These are phyloP conservation scores for Seira musarum DNA, from an alignment of 2,888 invertebrate genomes.

Conservation along the genomic window DNA sequence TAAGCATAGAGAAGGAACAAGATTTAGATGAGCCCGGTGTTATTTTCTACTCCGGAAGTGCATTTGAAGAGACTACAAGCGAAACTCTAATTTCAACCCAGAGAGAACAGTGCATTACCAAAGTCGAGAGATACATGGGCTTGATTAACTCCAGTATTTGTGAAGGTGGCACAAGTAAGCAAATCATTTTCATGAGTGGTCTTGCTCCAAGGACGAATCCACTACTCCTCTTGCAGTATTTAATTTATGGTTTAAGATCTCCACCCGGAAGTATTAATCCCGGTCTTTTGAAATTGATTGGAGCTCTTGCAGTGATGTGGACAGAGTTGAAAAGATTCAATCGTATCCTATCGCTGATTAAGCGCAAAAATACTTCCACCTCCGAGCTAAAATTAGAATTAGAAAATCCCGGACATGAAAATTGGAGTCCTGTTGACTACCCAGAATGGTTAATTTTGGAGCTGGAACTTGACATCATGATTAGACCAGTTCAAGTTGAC, in stretches of 20 bases:
- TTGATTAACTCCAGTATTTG: slow-evolving; percentile 15
- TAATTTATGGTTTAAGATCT: not conserved
- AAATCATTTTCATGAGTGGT: slow-evolving; percentile 24
- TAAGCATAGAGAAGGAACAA: slow-evolving; percentile 5
- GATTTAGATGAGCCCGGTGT: slow-evolving; percentile 33
- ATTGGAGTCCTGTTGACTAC: slow-evolving; percentile 49
- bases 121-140: not conserved
- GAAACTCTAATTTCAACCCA: slow-evolving; percentile 5
- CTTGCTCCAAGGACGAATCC: slow-evolving; percentile 48
- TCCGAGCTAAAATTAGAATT: slow-evolving; percentile 28
- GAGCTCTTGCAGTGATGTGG: slow-evolving; percentile 37
- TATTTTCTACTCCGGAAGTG: slow-evolving; percentile 29
- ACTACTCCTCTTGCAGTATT: slow-evolving; percentile 13
- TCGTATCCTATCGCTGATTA: slow-evolving; percentile 14
- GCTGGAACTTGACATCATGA: slow-evolving; percentile 61
- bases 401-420: slow-evolving; percentile 22
- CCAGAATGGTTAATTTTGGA: slow-evolving; percentile 63
- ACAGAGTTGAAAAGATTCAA: slow-evolving; percentile 40
- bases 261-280: not conserved
- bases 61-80: slow-evolving; percentile 22
- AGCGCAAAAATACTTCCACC: too few species aligned
- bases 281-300: slow-evolving; percentile 21
- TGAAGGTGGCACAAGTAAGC: not conserved
- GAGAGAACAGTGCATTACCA: slow-evolving; percentile 10
- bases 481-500: slow-evolving; percentile 57